Conservation (phyloP, 1,140 invertebrate genomes). For the Drosophila orosa region DNA sequence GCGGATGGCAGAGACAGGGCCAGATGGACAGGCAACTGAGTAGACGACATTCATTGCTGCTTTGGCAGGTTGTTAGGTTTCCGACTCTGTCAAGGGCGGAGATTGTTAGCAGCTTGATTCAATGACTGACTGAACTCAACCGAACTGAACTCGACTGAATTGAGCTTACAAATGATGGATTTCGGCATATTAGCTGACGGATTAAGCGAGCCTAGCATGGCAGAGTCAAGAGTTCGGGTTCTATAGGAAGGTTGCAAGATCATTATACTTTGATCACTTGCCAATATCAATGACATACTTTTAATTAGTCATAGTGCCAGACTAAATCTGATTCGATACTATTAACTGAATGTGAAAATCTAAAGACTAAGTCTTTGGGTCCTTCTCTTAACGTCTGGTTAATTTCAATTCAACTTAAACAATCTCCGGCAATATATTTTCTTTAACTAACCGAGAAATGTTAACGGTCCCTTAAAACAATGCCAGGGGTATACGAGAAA, state of each 20-base stretch:
- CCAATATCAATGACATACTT: no score
- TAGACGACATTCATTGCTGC: constrained; percentile 78
- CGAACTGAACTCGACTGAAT: constrained; percentile 34
- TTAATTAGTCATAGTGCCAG: not conserved
- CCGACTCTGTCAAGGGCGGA: constrained; percentile 49
- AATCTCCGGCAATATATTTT: no score
- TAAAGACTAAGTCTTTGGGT: no score
- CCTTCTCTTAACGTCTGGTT: no score
- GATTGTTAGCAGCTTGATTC: constrained; percentile 64
- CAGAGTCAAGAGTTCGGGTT: not conserved
- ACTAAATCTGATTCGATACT: not conserved
- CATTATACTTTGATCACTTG: not conserved
- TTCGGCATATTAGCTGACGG: constrained; percentile 57
- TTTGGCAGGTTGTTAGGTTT: constrained; percentile 79
- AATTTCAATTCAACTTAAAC: no score
- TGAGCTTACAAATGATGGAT: constrained; percentile 64
- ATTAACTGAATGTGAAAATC: not conserved
- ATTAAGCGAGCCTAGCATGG: constrained; percentile 23
- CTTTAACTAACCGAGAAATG: not conserved
- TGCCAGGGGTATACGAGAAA: no score
- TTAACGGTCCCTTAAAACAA: not conserved
- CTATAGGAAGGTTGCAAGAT: not conserved
- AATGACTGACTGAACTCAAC: constrained; percentile 56
- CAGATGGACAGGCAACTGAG: constrained; percentile 59
- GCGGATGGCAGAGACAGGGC: constrained; percentile 2